Conservation (phyloP, 2,797 vertebrate species). For the Syndactyla subalaris region DNA sequence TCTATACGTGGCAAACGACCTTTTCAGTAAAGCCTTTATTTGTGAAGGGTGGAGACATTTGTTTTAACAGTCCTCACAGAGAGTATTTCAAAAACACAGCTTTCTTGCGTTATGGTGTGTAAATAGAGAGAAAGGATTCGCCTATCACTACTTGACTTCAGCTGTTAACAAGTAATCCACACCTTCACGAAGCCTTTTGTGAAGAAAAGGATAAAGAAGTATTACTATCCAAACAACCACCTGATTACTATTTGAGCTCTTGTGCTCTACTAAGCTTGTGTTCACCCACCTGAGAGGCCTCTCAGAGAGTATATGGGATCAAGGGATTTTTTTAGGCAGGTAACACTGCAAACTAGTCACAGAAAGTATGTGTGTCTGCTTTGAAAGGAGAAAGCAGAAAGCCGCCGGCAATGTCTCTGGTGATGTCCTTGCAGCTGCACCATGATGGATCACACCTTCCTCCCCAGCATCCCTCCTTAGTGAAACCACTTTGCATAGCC, state of each 20-base stretch:
- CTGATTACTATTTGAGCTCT: slow-evolving; percentile 11
- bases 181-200: slow-evolving; percentile 50
- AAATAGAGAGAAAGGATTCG: slow-evolving; percentile 20
- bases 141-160: slow-evolving; percentile 17
- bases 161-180: slow-evolving; percentile 55
- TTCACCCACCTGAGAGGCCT: not conserved
- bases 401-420: not conserved
- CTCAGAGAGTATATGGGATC: not conserved
- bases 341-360: not conserved
- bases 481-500: not conserved
- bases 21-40: slow-evolving; percentile 28
- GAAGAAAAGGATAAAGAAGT: slow-evolving; percentile 23
- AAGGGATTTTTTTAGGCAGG: not conserved
- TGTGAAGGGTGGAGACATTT: slow-evolving; percentile 46
- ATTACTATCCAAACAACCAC: slow-evolving; percentile 49
- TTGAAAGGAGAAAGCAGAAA: not conserved
- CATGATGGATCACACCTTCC: not conserved
- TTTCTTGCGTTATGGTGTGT: not conserved
- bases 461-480: not conserved
- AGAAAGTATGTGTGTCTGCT: not conserved
- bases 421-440: not conserved
- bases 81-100: slow-evolving; percentile 16
- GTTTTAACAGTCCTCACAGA: slow-evolving; percentile 14
- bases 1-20: not conserved
- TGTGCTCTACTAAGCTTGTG: not conserved